Evolutionary conservation across 2,113 vertebrate genomes (phyloP).

Genomic region (Ptychochromis oligacanthus): DNA sequence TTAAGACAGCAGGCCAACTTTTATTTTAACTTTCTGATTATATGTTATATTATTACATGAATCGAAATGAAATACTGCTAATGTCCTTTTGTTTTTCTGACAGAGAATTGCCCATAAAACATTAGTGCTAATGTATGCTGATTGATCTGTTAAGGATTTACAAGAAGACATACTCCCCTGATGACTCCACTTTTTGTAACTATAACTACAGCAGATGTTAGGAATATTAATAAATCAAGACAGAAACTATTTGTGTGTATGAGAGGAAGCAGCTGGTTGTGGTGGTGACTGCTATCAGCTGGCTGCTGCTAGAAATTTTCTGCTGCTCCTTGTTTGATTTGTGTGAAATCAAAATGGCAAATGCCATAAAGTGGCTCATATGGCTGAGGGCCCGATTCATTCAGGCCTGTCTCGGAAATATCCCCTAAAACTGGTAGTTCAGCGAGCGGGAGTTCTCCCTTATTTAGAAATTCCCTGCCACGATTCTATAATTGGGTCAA

Average conservation of each 20-base stretch:
- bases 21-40: neutral
- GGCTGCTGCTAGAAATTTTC: neutral
- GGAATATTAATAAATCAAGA: neutral
- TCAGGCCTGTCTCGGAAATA: neutral
- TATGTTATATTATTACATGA: neutral
- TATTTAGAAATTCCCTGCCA: neutral
- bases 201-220: slow-evolving; percentile 2
- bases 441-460: neutral
- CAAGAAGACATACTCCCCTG: neutral
- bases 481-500: neutral
- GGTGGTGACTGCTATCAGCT: neutral
- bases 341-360: slow-evolving; percentile 3
- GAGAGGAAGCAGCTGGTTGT: neutral
- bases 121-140: neutral
- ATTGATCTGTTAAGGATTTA: slow-evolving; percentile 7
- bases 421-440: neutral
- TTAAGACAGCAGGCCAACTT: neutral
- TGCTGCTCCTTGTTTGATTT: neutral
- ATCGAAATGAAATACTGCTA: neutral
- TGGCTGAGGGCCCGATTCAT: neutral
- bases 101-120: neutral
- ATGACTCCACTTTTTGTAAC: neutral
- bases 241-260: neutral
- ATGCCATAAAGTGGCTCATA: neutral
- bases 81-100: slow-evolving; percentile 1